Evolutionary conservation across 1,140 invertebrate species (phyloP).

Genomic region (Periplaneta americana): DNA sequence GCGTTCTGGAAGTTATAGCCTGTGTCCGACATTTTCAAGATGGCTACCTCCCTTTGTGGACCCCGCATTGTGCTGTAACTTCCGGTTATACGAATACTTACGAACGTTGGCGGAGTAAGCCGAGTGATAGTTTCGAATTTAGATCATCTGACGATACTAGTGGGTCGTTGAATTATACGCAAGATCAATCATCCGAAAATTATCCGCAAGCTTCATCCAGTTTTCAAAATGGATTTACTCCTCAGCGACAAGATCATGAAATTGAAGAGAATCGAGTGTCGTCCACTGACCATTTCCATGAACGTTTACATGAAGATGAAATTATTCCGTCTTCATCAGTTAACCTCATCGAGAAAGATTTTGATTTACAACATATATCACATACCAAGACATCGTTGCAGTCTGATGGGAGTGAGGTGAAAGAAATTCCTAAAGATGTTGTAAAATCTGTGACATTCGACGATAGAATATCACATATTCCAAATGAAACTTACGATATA

Average conservation of each 20-base stretch:
- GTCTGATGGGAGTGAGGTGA: background rate
- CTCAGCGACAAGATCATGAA: background rate
- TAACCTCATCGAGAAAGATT: no score
- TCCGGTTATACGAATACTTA: background rate
- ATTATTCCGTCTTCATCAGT: no score
- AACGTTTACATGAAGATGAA: no score
- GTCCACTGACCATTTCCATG: background rate
- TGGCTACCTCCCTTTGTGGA: constrained; percentile 36
- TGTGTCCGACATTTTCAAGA: constrained; percentile 48
- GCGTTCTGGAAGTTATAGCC: constrained; percentile 58
- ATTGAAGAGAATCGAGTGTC: background rate
- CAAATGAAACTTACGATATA: no score
- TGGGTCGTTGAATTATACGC: background rate
- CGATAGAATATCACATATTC: background rate
- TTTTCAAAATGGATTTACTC: background rate
- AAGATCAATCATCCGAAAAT: background rate
- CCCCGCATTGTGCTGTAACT: constrained; percentile 20
- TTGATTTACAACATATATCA: background rate
- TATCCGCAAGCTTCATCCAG: background rate
- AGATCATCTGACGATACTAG: background rate
- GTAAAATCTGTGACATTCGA: background rate
- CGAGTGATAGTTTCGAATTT: background rate
- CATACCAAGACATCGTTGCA: background rate
- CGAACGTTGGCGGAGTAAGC: constrained; percentile 14
- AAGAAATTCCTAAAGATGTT: background rate